Conservation (phyloP, 2,888 invertebrate species). For the Drosophila picticornis region DNA sequence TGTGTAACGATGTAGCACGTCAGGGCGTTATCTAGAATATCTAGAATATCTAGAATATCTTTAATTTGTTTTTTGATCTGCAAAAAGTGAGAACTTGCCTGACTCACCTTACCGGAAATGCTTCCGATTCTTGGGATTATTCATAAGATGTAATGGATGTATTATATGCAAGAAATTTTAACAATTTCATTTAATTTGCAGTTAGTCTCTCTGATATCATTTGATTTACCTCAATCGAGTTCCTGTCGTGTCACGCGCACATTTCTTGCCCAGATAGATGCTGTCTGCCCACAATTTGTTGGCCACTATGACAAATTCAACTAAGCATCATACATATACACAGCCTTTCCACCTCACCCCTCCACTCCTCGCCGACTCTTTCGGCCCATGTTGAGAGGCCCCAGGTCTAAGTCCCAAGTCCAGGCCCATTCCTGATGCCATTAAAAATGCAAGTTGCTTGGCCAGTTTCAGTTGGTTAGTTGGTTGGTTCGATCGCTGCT, state of each 20-base stretch:
- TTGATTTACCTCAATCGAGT: neutral
- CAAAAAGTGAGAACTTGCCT: neutral
- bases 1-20: neutral
- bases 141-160: neutral
- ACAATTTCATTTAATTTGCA: neutral
- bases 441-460: conserved; percentile 80
- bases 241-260: conserved; percentile 31
- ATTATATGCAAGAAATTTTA: neutral
- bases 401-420: conserved; percentile 6
- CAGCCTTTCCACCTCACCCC: neutral
- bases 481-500: conserved; percentile 11
- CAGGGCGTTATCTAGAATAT: neutral
- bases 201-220: neutral
- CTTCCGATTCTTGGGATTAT: neutral
- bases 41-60: too few species aligned
- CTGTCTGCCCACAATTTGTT: conserved; percentile 67
- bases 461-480: conserved; percentile 52
- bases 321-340: conserved; percentile 50
- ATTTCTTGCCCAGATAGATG: conserved; percentile 38
- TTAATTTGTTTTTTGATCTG: neutral
- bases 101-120: neutral
- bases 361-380: conserved; percentile 16
- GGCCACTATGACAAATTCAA: conserved; percentile 68
- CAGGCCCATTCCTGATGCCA: conserved; percentile 55
- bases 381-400: conserved; percentile 5